Base-by-base conservation (phyloP, 2,888 invertebrate species). In the Apotomis betuletana region DNA sequence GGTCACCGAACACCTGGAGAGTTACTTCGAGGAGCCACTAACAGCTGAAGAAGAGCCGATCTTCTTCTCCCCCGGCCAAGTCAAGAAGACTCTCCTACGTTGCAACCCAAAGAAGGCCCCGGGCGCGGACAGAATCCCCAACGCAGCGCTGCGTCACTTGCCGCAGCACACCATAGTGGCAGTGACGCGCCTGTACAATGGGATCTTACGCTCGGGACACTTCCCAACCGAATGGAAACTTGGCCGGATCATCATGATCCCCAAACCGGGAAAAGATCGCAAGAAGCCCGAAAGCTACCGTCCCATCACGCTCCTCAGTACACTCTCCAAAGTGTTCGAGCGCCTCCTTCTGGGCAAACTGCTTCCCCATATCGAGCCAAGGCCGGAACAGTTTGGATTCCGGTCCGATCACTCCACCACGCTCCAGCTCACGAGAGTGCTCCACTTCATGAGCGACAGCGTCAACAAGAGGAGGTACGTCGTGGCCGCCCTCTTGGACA, bases 161-260 rank as follows among this genome's bases (percentile, higher is more conserved):
- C 60, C 67, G 4, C 68, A 54, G 13, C 68, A 27, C 60, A 44
- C 52, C 9, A 61, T 61, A 0, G 68, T 4, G 38, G 54, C 46
- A 59, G 27, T 27, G 27, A 27, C 27, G 27, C 27, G 27, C 27
- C 27, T 27, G 2, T 27, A 27, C 27, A 27, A 67, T 4, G 67
- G 67, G 52, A 67, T 67, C n/a, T 6, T 60, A 51, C 62, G 65
- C 41, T 65, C 65, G 44, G 63, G 74, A 0, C 74, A 74, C 38
- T 74, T 54, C 51, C 70, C 70, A 3, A 0, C 5, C 0, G 8
- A 52, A n/a, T 74, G 74, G 74, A 74, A 70, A 46, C 59, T 59
- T 8, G 74, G 69, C 13, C 67, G 62, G 51, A 67, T 71, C 4
- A 74, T 71, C 0, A 36, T 74, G 69, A 51, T 64, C 13, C 60